Evolutionary conservation across 53 echinoderm and acorn worm species (phyloP).

Genomic region (Paracentrotus lividus): DNA sequence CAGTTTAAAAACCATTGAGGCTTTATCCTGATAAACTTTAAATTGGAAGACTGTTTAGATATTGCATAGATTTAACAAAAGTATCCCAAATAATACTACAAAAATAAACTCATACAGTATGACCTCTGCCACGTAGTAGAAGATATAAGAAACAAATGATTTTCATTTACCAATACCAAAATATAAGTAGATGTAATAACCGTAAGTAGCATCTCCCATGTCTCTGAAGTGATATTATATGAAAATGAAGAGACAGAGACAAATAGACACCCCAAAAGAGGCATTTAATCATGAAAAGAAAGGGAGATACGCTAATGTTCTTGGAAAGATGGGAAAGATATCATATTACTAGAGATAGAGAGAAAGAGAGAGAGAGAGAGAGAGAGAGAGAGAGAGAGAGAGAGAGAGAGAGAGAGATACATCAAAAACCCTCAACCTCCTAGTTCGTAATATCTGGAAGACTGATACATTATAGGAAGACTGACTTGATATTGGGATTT

Average conservation of each 20-base stretch:
- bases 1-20: background rate
- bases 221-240: background rate
- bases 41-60: background rate
- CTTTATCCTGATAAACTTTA: background rate
- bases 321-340: too few species aligned
- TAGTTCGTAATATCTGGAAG: background rate
- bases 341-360: background rate
- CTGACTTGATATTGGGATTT: too few species aligned
- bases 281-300: background rate
- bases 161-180: background rate
- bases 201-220: background rate
- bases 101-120: too few species aligned
- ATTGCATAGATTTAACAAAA: background rate
- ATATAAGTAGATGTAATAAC: background rate
- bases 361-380: background rate
- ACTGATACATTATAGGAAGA: background rate
- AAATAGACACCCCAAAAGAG: background rate
- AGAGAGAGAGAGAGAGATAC: background rate
- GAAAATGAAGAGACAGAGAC: background rate
- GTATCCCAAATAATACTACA: too few species aligned
- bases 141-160: background rate
- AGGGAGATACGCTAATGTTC: background rate
- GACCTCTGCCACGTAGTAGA: background rate
- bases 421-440: background rate
- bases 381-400: background rate